Percentiles rank a stretch among this genome's conserved stretches.
Conservation (phyloP, 2,888 invertebrate genomes). For the Diloba caeruleocephala region DNA sequence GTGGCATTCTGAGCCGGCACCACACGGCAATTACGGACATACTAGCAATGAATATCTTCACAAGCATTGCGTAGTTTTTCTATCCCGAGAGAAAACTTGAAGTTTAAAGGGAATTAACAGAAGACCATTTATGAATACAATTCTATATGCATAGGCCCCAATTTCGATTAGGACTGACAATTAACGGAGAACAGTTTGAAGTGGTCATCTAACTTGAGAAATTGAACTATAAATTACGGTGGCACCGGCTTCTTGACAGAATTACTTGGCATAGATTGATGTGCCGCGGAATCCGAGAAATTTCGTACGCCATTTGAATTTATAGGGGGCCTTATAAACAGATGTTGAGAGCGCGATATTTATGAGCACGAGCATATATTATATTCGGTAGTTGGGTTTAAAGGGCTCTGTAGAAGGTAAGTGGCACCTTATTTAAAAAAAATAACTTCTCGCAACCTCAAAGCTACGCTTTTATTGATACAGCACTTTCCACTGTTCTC, state of each 20-base stretch:
- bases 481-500: no score
- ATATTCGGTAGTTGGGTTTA: no score
- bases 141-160: conserved; percentile 39
- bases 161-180: conserved; percentile 54
- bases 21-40: conserved; percentile 19
- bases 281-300: conserved; percentile 74
- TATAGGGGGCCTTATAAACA: conserved; percentile 66
- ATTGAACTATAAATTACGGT: conserved; percentile 73
- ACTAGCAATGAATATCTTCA: conserved; percentile 15
- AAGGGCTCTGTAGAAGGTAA: no score
- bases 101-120: conserved; percentile 34
- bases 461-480: no score
- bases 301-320: conserved; percentile 71
- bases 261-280: conserved; percentile 80
- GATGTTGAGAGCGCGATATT: conserved; percentile 54
- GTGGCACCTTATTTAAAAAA: no score
- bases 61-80: conserved; percentile 15
- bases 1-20: no score
- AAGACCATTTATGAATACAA: conserved; percentile 40
- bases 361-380: no score
- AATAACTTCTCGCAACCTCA: no score
- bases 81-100: conserved; percentile 13
- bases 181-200: conserved; percentile 49
- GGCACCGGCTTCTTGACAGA: conserved; percentile 71
- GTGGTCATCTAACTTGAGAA: conserved; percentile 66